These are phyloP conservation scores for Apostichopus parvimensis DNA, from an alignment of 35 echinoderm and acorn worm species.

Conservation along the genomic window DNA sequence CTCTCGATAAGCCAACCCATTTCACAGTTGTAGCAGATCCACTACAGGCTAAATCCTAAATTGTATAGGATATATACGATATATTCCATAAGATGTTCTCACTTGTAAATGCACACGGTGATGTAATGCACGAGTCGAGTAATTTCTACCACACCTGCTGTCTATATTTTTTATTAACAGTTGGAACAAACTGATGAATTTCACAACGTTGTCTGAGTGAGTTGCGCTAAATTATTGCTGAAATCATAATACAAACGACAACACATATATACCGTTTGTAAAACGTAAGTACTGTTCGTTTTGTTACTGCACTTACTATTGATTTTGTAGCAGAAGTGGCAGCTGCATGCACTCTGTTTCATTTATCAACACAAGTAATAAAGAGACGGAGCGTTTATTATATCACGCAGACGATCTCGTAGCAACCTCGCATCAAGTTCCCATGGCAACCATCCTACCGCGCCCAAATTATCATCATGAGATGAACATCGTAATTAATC, in stretches of 20 bases:
- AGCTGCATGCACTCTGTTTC: not conserved
- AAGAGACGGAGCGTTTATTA: not conserved
- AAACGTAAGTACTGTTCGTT: too few species aligned
- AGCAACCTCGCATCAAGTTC: conserved; percentile 21
- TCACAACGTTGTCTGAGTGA: not conserved
- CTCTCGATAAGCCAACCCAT: conserved; percentile 84
- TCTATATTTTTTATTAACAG: not conserved
- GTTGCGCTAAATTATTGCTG: too few species aligned
- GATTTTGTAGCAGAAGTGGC: not conserved
- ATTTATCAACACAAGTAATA: not conserved
- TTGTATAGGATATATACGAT: not conserved
- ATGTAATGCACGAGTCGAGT: not conserved
- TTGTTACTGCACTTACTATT: not conserved
- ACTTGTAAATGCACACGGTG: not conserved
- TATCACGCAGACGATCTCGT: not conserved
- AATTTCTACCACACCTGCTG: not conserved
- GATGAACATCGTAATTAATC: conserved; percentile 19
- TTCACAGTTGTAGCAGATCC: not conserved
- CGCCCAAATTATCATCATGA: conserved; percentile 19
- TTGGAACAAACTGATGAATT: not conserved
- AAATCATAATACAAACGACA: too few species aligned
- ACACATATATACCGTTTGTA: too few species aligned
- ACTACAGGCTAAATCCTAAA: too few species aligned
- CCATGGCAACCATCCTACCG: not conserved
- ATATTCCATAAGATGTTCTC: not conserved